Evolutionary conservation across 1,140 invertebrate genomes (phyloP).

Genomic region (Drosophila mauritiana): DNA sequence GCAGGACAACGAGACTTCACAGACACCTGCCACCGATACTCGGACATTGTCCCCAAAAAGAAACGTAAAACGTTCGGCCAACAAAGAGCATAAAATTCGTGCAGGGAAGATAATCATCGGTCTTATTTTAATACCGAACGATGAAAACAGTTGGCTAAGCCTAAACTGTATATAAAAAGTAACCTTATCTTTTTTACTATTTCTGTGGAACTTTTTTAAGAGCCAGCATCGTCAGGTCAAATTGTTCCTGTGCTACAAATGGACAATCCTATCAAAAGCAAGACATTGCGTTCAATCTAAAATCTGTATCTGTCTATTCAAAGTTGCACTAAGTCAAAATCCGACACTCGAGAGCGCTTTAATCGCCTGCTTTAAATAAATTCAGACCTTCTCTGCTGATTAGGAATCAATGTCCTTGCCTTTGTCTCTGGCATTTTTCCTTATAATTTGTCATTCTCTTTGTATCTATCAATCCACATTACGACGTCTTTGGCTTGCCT

Average conservation of each 20-base stretch:
- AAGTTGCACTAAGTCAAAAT: not conserved
- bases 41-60: slow-evolving; percentile 14
- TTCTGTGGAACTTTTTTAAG: no score
- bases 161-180: not conserved
- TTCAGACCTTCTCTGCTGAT: slow-evolving; percentile 10
- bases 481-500: slow-evolving; percentile 7
- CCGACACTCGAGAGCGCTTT: not conserved
- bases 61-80: slow-evolving; percentile 12
- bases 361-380: not conserved
- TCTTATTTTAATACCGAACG: slow-evolving; percentile 6
- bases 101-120: slow-evolving; percentile 6
- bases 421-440: slow-evolving; percentile 24
- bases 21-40: slow-evolving; percentile 20
- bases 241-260: no score
- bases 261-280: no score
- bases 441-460: slow-evolving; percentile 43
- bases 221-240: no score
- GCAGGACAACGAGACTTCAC: slow-evolving; percentile 4
- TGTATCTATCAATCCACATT: slow-evolving; percentile 48
- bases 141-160: no score
- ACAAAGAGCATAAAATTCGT: slow-evolving; percentile 7
- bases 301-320: no score
- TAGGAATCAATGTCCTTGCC: slow-evolving; percentile 13
- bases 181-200: no score
- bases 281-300: no score